Percentiles rank a stretch among this genome's conserved stretches.
Evolutionary conservation across 2,888 invertebrate genomes (phyloP).

Genomic region (Sphaeridia pumilis): DNA sequence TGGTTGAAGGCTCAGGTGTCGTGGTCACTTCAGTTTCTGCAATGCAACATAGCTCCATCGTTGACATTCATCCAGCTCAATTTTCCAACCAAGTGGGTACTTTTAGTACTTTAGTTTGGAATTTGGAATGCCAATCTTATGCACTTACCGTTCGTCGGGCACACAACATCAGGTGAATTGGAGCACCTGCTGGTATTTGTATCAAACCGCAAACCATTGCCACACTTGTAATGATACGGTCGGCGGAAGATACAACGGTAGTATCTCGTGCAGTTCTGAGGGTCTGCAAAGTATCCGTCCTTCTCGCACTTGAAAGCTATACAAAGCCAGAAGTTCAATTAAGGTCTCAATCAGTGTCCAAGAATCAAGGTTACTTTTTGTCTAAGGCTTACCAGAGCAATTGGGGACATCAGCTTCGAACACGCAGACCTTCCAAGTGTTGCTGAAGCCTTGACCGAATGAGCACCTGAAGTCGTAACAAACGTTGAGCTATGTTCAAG

Average conservation of each 20-base stretch:
- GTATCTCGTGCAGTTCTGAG: not conserved
- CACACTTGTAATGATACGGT: not conserved
- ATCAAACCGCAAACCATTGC: not conserved
- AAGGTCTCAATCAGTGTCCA: not conserved
- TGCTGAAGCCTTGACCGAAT: not conserved
- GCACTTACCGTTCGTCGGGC: not conserved
- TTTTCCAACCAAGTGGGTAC: too few species aligned
- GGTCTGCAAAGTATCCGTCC: not conserved
- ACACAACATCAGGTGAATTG: not conserved
- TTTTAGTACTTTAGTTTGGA: too few species aligned
- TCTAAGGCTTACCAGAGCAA: not conserved
- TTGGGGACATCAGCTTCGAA: not conserved
- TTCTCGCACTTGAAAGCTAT: not conserved
- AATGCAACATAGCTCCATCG: too few species aligned
- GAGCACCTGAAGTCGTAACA: not conserved
- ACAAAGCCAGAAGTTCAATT: not conserved
- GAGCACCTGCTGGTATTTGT: not conserved
- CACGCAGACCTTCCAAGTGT: not conserved
- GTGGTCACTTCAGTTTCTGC: too few species aligned
- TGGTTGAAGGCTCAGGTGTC: not conserved
- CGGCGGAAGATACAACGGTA: not conserved
- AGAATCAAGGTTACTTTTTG: not conserved
- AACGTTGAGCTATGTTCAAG: not conserved
- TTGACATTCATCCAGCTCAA: too few species aligned
- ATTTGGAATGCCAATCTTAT: too few species aligned